Percentiles rank a stretch among this genome's conserved stretches.
These are phyloP conservation scores for Pyrocephalus nanus DNA, from an alignment of 2,797 vertebrate species.

Conservation along the genomic window DNA sequence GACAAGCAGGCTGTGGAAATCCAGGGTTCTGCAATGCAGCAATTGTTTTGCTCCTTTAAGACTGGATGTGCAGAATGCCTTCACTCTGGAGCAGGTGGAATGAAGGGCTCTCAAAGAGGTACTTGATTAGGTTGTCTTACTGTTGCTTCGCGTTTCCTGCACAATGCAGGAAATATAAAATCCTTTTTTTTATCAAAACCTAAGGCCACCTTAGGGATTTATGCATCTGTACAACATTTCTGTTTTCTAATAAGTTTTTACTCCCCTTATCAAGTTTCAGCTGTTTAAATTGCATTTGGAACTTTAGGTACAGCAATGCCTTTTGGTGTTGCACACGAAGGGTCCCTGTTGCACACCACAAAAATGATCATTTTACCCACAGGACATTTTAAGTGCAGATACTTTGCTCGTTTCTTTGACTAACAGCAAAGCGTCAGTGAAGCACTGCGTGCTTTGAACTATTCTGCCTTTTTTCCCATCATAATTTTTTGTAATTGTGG, in stretches of 20 bases:
- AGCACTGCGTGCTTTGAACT: neutral
- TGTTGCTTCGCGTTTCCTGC: neutral
- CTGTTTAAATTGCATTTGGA: neutral
- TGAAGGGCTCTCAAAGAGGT: neutral
- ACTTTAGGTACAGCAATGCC: neutral
- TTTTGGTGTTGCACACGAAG: neutral
- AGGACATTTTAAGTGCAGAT: neutral
- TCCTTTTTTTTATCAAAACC: neutral
- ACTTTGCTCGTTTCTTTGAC: neutral
- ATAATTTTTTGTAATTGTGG: neutral
- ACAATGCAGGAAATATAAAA: neutral
- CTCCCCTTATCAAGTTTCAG: neutral
- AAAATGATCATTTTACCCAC: neutral
- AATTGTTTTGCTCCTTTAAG: neutral
- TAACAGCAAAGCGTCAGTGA: neutral
- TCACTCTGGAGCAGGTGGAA: neutral
- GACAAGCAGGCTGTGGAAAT: neutral
- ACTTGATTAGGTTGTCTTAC: neutral
- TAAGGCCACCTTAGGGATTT: neutral
- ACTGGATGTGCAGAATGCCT: neutral
- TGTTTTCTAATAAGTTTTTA: neutral
- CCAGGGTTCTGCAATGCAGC: neutral
- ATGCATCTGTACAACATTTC: neutral
- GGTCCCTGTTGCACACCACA: neutral
- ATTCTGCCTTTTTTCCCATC: neutral